Conservation (phyloP, 2,113 vertebrate species). For the Ochotona curzoniae region DNA sequence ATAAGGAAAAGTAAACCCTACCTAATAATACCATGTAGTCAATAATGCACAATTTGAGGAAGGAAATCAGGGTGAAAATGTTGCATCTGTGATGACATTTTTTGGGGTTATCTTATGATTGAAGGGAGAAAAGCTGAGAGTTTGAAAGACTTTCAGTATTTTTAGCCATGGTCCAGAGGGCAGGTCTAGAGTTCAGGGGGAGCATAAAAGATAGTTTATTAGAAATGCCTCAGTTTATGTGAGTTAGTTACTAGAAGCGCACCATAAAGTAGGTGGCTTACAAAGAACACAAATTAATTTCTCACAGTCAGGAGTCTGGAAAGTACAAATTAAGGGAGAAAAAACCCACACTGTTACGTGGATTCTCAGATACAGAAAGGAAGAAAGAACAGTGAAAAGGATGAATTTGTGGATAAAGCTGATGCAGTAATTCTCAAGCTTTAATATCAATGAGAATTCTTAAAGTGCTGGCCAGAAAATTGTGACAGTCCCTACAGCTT, state of each 20-base stretch:
- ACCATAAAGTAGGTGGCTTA: not conserved
- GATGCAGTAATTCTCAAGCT: not conserved
- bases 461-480: not conserved
- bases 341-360: not conserved
- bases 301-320: not conserved
- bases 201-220: not conserved
- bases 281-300: not conserved
- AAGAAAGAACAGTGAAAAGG: not conserved
- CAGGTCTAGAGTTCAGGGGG: not conserved
- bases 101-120: not conserved
- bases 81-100: not conserved
- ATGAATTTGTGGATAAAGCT: not conserved
- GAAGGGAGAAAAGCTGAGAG: not conserved
- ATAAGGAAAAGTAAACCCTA: not conserved
- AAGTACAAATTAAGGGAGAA: not conserved
- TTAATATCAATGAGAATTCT: not conserved
- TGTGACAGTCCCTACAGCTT: accelerated
- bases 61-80: not conserved
- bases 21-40: not conserved
- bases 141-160: not conserved
- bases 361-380: not conserved
- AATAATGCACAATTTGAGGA: not conserved
- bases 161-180: not conserved
- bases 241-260: not conserved
- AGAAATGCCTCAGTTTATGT: not conserved